phyloP scores from a whole-genome alignment of 2,797 vertebrate species.

The Tangara arthus region DNA sequence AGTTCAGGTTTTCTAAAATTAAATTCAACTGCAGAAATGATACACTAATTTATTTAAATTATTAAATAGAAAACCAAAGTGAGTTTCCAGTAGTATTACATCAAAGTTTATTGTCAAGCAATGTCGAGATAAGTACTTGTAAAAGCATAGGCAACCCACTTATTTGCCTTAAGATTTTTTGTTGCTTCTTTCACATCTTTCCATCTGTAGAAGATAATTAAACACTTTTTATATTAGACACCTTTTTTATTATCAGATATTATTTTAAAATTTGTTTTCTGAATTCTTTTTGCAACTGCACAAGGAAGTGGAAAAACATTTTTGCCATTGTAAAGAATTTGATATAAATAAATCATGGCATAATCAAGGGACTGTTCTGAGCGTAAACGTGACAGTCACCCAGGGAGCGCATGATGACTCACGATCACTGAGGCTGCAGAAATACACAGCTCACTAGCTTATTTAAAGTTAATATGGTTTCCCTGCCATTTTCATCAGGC shows the following conservation, averaged over 20 bases:
- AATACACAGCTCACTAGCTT: background rate
- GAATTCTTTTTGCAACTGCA: background rate
- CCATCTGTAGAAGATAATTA: background rate
- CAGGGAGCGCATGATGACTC: conserved; percentile 40
- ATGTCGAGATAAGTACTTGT: background rate
- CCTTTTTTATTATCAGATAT: background rate
- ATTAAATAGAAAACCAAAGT: background rate
- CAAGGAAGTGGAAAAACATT: background rate
- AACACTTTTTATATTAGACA: background rate
- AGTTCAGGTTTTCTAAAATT: background rate
- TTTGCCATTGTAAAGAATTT: conserved; percentile 34
- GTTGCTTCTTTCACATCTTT: background rate
- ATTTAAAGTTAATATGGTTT: conserved; percentile 50
- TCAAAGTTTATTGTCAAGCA: background rate
- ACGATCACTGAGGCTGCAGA: background rate
- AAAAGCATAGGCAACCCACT: background rate
- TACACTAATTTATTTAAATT: background rate
- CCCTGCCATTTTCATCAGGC: conserved; percentile 35
- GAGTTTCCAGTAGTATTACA: background rate
- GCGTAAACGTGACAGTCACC: background rate
- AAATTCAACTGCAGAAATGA: background rate
- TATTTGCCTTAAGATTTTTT: background rate
- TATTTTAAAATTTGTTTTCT: background rate
- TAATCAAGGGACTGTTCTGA: conserved; percentile 23
- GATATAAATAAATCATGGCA: conserved; percentile 39